Conservation (phyloP, 2,888 invertebrate species). For the Blastobasis adustella region DNA sequence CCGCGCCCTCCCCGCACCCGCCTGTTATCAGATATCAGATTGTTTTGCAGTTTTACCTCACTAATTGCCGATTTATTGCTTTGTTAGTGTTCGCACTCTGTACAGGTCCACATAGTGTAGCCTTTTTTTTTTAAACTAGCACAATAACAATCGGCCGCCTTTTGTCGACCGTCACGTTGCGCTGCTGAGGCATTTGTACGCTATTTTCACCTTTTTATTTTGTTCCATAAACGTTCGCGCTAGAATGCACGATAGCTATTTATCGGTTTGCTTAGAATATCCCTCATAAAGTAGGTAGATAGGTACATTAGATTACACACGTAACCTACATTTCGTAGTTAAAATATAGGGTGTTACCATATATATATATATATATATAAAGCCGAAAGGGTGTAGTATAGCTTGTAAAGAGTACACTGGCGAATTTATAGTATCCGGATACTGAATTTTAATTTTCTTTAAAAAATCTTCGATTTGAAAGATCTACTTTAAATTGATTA, state of each 20-base stretch:
- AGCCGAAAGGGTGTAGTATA: no score
- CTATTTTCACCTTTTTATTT: conserved; percentile 19
- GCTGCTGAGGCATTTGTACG: conserved; percentile 10
- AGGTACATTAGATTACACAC: no score
- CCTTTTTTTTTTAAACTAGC: conserved; percentile 15
- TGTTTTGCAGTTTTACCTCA: conserved; percentile 28
- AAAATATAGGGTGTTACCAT: no score
- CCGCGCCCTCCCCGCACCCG: neutral
- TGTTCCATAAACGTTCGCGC: conserved; percentile 13
- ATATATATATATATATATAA: no score
- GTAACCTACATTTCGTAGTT: no score
- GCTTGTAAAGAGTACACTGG: no score
- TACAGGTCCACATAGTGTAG: conserved; percentile 9
- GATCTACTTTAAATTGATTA: no score
- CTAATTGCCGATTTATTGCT: conserved; percentile 49
- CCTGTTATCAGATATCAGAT: conserved; percentile 1
- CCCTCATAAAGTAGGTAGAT: no score
- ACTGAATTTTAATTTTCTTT: no score
- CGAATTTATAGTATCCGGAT: no score
- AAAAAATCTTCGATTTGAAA: no score
- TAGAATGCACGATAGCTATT: conserved; percentile 20
- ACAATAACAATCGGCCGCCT: conserved; percentile 16
- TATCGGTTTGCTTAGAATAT: neutral
- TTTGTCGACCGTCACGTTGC: conserved; percentile 7
- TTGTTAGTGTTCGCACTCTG: conserved; percentile 34